These are phyloP conservation scores for Drosophila mimica DNA, from an alignment of 2,888 invertebrate genomes.

Conservation along the genomic window DNA sequence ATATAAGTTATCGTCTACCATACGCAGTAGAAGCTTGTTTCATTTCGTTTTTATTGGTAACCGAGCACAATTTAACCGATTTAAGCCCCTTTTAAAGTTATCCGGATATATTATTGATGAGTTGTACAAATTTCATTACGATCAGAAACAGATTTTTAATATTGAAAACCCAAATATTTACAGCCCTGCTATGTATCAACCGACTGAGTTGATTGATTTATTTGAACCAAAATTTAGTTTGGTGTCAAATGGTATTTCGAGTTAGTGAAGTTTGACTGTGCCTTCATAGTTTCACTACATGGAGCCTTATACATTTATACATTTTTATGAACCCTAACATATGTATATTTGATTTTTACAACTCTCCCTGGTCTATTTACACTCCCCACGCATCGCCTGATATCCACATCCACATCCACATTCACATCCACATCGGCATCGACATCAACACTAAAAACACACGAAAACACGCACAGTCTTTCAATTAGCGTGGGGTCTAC, in stretches of 20 bases:
- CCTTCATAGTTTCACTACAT: background rate
- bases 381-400: constrained; percentile 28
- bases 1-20: background rate
- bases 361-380: constrained; percentile 26
- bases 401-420: background rate
- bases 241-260: background rate
- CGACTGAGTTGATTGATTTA: background rate
- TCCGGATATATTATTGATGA: background rate
- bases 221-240: background rate
- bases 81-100: background rate
- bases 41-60: background rate
- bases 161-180: rapidly evolving
- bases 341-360: constrained; percentile 6
- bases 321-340: constrained; percentile 12
- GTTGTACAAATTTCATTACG: background rate
- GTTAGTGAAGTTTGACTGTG: background rate
- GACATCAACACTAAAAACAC: constrained; percentile 2
- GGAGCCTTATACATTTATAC: background rate
- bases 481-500: constrained; percentile 54
- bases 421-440: background rate
- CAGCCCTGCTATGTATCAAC: background rate
- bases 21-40: background rate
- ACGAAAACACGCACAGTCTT: constrained; percentile 44
- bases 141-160: background rate
- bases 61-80: background rate